Evolutionary conservation across 2,797 vertebrate genomes (phyloP), one percentile per base, ranked within the genome.

Genomic region (Chrosomus eos): DNA sequence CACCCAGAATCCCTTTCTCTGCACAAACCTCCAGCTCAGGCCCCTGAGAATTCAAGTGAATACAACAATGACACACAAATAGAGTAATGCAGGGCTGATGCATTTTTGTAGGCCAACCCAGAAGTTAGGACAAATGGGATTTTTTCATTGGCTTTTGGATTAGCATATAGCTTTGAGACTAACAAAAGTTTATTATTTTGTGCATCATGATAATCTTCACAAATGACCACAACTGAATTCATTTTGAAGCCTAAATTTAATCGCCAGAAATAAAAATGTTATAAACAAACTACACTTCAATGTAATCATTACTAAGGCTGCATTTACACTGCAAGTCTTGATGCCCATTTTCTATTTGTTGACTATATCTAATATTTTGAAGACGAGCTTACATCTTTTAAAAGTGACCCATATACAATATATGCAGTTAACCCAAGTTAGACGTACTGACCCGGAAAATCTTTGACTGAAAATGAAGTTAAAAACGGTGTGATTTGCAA

Each of bases 11-110:
- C 90, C 86, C 87, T 83, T 78, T 91, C 92, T 92, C 90, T 89
- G 91, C 90, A 88, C 81, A 79, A 90, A 90, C 91, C 89, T 92
- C 91, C 90, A 90, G 91, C 55, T 88, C 89, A 92, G 93, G 92
- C 90, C 87, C 31, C 74, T 83, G 16, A 88, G 88, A 90, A 89
- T 87, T 91, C 26, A 91, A 90, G 76, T 78, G 88, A 91, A 90
- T 85, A 9, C 11, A 21, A 62, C 36, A 28, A 2, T 11, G 14
- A 62, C 23, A 26, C 33, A 19, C 33, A 76, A 40, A 76, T 21
- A 31, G 26, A 62, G 62, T 64, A 28, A 31, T 31, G 26, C 26
- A 4, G 62, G 16, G 26, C 28, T 28, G 3, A 28, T 64, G 14
- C 14, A 18, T 64, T 64, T 64, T 1, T 64, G 14, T 18, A 18